A percentile compares a stretch with the other conserved stretches of the same genome.
phyloP scores from a whole-genome alignment of 1,140 invertebrate genomes.

The Drosophila elegans region DNA sequence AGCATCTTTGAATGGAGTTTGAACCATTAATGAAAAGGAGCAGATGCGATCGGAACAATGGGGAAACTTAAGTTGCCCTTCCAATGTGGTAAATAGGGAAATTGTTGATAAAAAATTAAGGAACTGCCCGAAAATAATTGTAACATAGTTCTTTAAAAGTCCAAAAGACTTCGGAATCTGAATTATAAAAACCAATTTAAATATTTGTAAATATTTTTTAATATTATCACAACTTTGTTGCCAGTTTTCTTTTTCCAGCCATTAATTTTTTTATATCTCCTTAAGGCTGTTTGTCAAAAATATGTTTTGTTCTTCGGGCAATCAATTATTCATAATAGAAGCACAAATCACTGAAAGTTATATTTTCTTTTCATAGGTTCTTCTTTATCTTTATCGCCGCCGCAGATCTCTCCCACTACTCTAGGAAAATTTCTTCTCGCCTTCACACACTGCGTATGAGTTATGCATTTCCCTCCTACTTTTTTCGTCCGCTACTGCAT shows the following conservation, averaged over 20 bases:
- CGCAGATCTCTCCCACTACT: slow-evolving; percentile 8
- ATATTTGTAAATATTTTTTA: too few relatives aligned
- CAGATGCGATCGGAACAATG: too few relatives aligned
- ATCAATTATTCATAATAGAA: slow-evolving; percentile 7
- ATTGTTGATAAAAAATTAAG: too few relatives aligned
- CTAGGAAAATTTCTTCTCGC: slow-evolving; percentile 24
- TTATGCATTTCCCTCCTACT: slow-evolving; percentile 44
- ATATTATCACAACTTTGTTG: too few relatives aligned
- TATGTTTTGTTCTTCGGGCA: not conserved
- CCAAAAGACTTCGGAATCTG: too few relatives aligned
- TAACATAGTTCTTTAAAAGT: too few relatives aligned
- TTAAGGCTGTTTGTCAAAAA: not conserved
- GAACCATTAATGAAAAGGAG: not conserved
- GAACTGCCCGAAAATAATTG: too few relatives aligned
- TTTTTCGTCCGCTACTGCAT: slow-evolving; percentile 19
- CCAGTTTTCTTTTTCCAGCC: not conserved
- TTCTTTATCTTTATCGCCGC: slow-evolving; percentile 1
- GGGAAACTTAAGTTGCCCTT: too few relatives aligned
- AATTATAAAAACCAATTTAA: too few relatives aligned
- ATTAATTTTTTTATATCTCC: too few relatives aligned
- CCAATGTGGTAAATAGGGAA: too few relatives aligned
- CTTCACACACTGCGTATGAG: slow-evolving; percentile 79
- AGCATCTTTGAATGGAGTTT: not conserved
- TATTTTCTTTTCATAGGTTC: not conserved
- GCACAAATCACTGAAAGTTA: slow-evolving; percentile 8